Evolutionary conservation across 1,140 invertebrate genomes (phyloP), one percentile per base, ranked within the genome.

Genomic region (Tachypleus tridentatus): DNA sequence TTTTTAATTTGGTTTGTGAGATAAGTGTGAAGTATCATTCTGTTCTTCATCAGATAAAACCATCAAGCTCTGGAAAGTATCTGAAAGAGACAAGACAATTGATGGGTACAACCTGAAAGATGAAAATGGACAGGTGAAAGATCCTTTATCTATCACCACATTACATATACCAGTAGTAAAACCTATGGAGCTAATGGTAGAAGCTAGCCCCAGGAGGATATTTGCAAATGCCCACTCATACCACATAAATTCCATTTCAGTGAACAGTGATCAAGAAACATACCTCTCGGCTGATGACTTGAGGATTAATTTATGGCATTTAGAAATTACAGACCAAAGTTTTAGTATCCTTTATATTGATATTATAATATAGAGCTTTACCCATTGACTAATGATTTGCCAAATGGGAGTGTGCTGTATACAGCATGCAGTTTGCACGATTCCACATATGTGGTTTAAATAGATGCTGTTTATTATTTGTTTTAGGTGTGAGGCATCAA

Each of bases 201-300:
- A 99, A 81, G 96, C 97, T 57, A 97, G 93, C 71, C 94, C 97
- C 64, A 83, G 96, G 70, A 84, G 97, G 77, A 97, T 98, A 79
- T 99, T 98, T 80, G 93, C 96, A 72, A 99, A 99, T 85, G 97
- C 97, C 73, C 97, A 99, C 82, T 98, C 97, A 63, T 99, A 99
- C 81, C 97, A 99, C 81, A 99, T 99, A 79, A 99, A 99, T 81
- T 98, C 95, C 74, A 99, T 99, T 80, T 97, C 93, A 72, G 88
- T 99, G 70, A 99, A 99, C 81, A 97, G 93, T 72, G 97, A 99
- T 80, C 95, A 98, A 68, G 96, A 98, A 80, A 99, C 97, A 48
- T 99, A 98, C 80, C 83, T 99, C 72, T 98, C 95, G 66, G 97
- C 97, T 66, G 97, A 99, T 82, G 97, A 99, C 81, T 85, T 99